Evolutionary conservation across 2,888 invertebrate species (phyloP).

Genomic region (Thelaira solivaga): DNA sequence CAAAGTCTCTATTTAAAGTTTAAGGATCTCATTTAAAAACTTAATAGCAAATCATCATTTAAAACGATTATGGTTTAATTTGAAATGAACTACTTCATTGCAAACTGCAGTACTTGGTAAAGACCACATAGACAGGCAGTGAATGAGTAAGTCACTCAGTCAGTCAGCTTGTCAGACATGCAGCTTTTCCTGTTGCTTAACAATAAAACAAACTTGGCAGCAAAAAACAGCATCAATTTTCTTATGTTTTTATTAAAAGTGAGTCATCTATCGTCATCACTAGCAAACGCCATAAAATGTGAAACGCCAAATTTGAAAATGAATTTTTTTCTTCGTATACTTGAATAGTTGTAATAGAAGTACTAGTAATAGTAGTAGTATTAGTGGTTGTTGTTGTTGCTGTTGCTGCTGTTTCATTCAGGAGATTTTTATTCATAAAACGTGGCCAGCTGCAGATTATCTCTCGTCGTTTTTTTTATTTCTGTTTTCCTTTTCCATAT

Average conservation of each 20-base stretch:
- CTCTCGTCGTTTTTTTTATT: constrained; percentile 11
- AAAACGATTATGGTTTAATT: too few species aligned
- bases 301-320: constrained; percentile 48
- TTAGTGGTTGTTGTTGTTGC: constrained; percentile 15
- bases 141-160: too few species aligned
- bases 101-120: too few species aligned
- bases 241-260: constrained; percentile 8
- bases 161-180: background rate
- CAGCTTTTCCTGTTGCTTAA: background rate
- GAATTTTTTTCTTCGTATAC: constrained; percentile 11
- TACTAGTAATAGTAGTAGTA: too few species aligned
- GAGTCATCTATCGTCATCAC: constrained; percentile 38
- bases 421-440: constrained; percentile 48
- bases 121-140: too few species aligned
- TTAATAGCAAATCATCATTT: too few species aligned
- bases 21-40: too few species aligned
- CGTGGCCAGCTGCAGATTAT: constrained; percentile 60
- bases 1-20: too few species aligned
- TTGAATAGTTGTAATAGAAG: constrained; percentile 10
- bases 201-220: background rate
- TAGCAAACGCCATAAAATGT: constrained; percentile 30
- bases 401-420: constrained; percentile 47
- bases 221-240: background rate
- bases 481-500: background rate
- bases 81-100: too few species aligned